phyloP scores from a whole-genome alignment of 2,888 invertebrate genomes.

The Brachynemurus nebulosus region DNA sequence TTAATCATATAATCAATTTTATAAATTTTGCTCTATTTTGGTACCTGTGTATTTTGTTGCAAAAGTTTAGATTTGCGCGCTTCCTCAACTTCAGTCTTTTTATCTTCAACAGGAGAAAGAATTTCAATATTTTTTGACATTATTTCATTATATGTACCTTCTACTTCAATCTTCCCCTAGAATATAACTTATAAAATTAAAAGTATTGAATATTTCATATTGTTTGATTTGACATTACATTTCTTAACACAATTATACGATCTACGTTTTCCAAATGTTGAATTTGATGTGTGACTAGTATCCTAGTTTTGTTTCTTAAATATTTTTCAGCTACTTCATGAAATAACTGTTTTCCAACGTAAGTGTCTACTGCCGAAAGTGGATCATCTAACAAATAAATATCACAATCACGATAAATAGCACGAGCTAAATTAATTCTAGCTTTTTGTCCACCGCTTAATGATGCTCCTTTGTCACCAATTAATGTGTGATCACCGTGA shows the following conservation, averaged over 20 bases:
- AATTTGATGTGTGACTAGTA: slow-evolving; percentile 64
- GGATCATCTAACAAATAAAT: slow-evolving; percentile 9
- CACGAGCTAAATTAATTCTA: slow-evolving; percentile 7
- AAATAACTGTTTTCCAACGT: slow-evolving; percentile 26
- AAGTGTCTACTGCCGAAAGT: slow-evolving; percentile 6
- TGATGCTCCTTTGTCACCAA: slow-evolving; percentile 43
- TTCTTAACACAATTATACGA: slow-evolving; percentile 41
- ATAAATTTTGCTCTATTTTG: not conserved
- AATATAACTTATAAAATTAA: slow-evolving; percentile 9
- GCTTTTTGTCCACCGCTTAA: slow-evolving; percentile 25
- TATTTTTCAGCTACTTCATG: not conserved
- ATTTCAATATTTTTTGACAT: not conserved
- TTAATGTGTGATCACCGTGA: slow-evolving; percentile 39
- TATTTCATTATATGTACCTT: slow-evolving; percentile 38
- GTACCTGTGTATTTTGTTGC: not conserved
- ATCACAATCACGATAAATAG: slow-evolving; percentile 6
- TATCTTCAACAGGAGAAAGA: not conserved
- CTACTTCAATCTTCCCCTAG: slow-evolving; percentile 46
- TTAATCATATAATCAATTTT: not conserved
- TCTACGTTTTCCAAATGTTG: slow-evolving; percentile 50
- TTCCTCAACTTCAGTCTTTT: not conserved
- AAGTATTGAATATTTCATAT: not conserved
- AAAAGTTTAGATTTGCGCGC: not conserved
- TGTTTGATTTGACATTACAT: slow-evolving; percentile 30
- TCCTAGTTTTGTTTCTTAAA: slow-evolving; percentile 39